Conservation (phyloP, 1,140 invertebrate species). For the Lysiphlebus fabarum region DNA sequence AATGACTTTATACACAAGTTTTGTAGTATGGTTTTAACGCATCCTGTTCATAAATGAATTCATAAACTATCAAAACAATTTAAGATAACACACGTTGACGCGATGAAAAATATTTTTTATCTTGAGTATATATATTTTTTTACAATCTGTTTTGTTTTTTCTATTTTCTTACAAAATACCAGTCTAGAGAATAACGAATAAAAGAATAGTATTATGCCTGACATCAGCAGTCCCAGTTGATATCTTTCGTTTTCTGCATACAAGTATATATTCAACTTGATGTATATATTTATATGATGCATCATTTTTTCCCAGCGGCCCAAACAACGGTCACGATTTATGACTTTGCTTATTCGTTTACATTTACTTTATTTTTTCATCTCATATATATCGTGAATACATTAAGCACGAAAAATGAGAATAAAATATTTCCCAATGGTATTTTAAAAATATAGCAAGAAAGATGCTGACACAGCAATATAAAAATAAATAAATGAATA, state of each 20-base stretch:
- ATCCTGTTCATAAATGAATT: neutral
- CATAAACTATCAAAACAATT: no score
- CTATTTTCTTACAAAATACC: no score
- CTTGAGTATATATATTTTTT: no score
- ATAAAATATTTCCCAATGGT: slow-evolving; percentile 19
- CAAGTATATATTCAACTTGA: neutral
- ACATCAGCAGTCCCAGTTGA: slow-evolving; percentile 22
- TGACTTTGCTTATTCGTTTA: slow-evolving; percentile 42
- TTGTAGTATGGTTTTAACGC: slow-evolving; percentile 12
- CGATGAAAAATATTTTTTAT: no score
- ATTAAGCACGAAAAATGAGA: neutral
- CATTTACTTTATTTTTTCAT: slow-evolving; percentile 27
- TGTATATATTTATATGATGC: slow-evolving; percentile 25
- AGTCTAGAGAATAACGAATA: slow-evolving; percentile 15
- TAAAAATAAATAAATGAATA: neutral
- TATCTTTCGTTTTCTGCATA: slow-evolving; percentile 11
- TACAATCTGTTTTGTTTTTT: no score
- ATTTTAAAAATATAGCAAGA: slow-evolving; percentile 39
- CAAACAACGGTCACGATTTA: slow-evolving; percentile 36
- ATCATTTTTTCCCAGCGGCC: slow-evolving; percentile 30
- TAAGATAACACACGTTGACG: no score
- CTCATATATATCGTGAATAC: neutral
- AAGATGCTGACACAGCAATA: slow-evolving; percentile 16
- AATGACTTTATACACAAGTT: neutral
- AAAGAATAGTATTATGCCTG: slow-evolving; percentile 25